Evolutionary conservation across 1,140 invertebrate genomes (phyloP).

Genomic region (Lepidurus couesii): DNA sequence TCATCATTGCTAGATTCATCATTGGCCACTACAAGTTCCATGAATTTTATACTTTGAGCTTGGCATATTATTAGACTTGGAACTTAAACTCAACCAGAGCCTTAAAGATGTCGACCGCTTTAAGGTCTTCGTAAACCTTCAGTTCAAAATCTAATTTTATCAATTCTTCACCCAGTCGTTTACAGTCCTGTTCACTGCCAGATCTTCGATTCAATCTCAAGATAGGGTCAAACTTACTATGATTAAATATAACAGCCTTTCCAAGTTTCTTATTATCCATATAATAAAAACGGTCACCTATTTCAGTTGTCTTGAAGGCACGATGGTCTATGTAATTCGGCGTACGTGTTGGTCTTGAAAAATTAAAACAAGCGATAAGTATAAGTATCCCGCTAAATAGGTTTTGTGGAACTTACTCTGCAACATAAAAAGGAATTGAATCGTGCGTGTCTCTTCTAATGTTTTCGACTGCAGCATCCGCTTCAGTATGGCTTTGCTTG

Average conservation of each 20-base stretch:
- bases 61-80: not conserved
- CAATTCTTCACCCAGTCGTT: conserved; percentile 58
- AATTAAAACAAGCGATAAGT: too few relatives aligned
- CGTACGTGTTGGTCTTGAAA: too few relatives aligned
- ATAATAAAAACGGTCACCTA: conserved; percentile 46
- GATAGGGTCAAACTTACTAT: conserved; percentile 45
- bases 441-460: too few relatives aligned
- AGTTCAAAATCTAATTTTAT: conserved; percentile 68
- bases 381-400: too few relatives aligned
- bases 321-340: too few relatives aligned
- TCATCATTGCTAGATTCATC: conserved; percentile 67
- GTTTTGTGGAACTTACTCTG: too few relatives aligned
- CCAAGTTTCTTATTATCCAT: conserved; percentile 50
- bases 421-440: too few relatives aligned
- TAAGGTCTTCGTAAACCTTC: conserved; percentile 57
- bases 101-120: conserved; percentile 56
- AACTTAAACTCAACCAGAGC: conserved; percentile 47
- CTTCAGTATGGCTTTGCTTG: too few relatives aligned
- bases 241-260: conserved; percentile 53
- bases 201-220: conserved; percentile 44
- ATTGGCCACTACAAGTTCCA: conserved; percentile 50
- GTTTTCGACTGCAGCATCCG: too few relatives aligned
- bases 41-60: conserved; percentile 34
- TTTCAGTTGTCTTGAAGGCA: not conserved
- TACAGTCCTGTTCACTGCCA: conserved; percentile 49